These are phyloP conservation scores for Lepisosteus oculatus DNA, from an alignment of 2,113 vertebrate genomes.

Conservation along the genomic window DNA sequence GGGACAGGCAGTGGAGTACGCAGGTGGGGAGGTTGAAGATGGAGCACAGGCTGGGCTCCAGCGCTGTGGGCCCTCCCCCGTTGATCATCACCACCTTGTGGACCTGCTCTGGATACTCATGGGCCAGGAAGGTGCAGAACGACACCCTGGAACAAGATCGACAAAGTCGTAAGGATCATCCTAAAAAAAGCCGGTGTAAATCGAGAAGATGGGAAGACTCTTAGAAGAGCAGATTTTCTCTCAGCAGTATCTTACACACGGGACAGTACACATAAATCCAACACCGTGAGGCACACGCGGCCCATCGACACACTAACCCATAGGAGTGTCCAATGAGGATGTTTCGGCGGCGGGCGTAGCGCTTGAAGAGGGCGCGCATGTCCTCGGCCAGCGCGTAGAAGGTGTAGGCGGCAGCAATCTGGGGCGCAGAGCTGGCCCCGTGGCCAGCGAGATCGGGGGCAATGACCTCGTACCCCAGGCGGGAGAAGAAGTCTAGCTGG, in stretches of 20 bases:
- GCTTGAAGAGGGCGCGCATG: slow-evolving; percentile 83
- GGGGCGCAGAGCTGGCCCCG: slow-evolving; percentile 83
- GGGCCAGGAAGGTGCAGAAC: slow-evolving; percentile 95
- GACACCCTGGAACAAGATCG: slow-evolving; percentile 72
- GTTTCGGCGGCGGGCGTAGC: slow-evolving; percentile 86
- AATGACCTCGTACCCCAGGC: slow-evolving; percentile 89
- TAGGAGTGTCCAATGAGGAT: slow-evolving; percentile 92
- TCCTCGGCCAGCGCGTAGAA: slow-evolving; percentile 95
- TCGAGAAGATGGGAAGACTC: too few species aligned
- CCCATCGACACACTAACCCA: slow-evolving; percentile 64
- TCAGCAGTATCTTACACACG: too few species aligned
- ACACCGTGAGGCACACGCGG: background rate
- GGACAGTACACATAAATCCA: background rate
- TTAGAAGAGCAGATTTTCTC: too few species aligned
- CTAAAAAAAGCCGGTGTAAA: too few species aligned
- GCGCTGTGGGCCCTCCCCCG: slow-evolving; percentile 87
- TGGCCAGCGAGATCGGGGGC: slow-evolving; percentile 86
- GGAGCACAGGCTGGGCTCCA: slow-evolving; percentile 93
- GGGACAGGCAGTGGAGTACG: slow-evolving; percentile 84
- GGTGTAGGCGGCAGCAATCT: slow-evolving; percentile 85
- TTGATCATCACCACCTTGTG: slow-evolving; percentile 98
- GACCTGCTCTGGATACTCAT: slow-evolving; percentile 92
- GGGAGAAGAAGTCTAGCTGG: slow-evolving; percentile 89
- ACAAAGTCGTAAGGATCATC: background rate
- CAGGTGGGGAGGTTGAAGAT: slow-evolving; percentile 94